Evolutionary conservation across 2,888 invertebrate genomes (phyloP), one percentile per base, ranked within the genome.

Genomic region (Ophion ventricosus): DNA sequence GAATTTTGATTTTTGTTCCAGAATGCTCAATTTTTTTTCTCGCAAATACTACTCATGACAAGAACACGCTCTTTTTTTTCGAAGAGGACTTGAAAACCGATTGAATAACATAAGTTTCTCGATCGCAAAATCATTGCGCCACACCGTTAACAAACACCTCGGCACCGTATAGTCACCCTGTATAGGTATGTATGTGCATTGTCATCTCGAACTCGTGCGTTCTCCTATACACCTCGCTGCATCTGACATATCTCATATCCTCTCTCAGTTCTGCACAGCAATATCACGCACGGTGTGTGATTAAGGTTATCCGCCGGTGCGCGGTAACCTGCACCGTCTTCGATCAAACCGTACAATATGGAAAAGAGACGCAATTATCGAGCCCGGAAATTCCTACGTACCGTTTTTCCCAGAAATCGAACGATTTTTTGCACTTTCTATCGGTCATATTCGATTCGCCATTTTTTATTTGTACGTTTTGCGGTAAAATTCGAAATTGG

Each of bases 211-310:
- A 64, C 49, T 20, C 66, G 66, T 40, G 63, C 70, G 73, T 61
- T 29, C 63, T 59, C 79, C 81, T 61, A 56, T 57, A 67, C 57
- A 57, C 54, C 85, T 74, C 83, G 77, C 82, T 82, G 83, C 74
- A 78, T 77, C 69, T 77, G 77, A 77, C 77, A 73, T 73, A n/a
- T 61, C 43, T 25, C 43, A n/a, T 2, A 59, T 8, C 61, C 35
- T 17, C 43, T 63, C 35, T n/a, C 10, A 57, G 29, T 70, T n/a
- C 66, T 66, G n/a, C 25, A 66, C 10, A 35, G 40, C 20, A 40
- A 66, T 66, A 66, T 66, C 49, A 17, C 40, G 20, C 61, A 61
- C 61, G 40, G 66, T 57, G 23, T 23, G 23, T 57, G 57, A 57
- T 26, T 61, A 26, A 26, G 61, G 61, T 61, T 20, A 7, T 40